Evolutionary conservation across 2,888 invertebrate genomes (phyloP), one percentile per base, ranked within the genome.

Genomic region (Metallyticus violacea): DNA sequence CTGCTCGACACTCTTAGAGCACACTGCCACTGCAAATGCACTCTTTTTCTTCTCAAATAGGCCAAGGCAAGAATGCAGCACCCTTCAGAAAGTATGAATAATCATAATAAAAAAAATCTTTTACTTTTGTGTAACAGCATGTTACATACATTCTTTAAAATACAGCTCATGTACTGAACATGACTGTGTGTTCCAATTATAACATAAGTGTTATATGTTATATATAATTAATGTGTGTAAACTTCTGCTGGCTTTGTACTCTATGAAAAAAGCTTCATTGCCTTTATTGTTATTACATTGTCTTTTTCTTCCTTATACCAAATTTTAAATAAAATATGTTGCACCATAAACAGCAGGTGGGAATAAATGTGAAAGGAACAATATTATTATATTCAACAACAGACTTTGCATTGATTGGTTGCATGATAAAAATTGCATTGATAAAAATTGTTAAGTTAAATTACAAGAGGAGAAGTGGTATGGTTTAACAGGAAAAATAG

Each of bases 381-480:
- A 83, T 15, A 83, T 6, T 5, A 82, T 77, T 28, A 77, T 22
- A 77, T 22, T 83, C 83, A 83, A 77, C 83, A 83, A 83, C 77
- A 85, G 79, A 79, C 79, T 79, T 86, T 86, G 86, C 86, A 86
- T 86, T 86, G 86, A 86, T 83, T 79, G 82, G 86, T 86, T 86
- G 86, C 86, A 81, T 26, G 82, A 78, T 78, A 25, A 83, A 86
- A 86, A 82, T 81, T 86, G 83, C 78, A 83, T 86, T 86, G 86
- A 77, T 85, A 29, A 15, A 62, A 15, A 30, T 85, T 85, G 27
- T 26, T 78, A 77, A 85, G 85, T 29, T 62, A 62, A 62, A 62
- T 62, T 62, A 62, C 22, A 62, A 62, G 22, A 62, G 82, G 22
- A 22, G 26, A 22, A 79, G 27, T 25, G 27, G 22, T 26, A 1